Percentiles rank a stretch among this genome's conserved stretches.
Conservation (phyloP, 2,797 vertebrate genomes). For the Distichodus sexfasciatus region DNA sequence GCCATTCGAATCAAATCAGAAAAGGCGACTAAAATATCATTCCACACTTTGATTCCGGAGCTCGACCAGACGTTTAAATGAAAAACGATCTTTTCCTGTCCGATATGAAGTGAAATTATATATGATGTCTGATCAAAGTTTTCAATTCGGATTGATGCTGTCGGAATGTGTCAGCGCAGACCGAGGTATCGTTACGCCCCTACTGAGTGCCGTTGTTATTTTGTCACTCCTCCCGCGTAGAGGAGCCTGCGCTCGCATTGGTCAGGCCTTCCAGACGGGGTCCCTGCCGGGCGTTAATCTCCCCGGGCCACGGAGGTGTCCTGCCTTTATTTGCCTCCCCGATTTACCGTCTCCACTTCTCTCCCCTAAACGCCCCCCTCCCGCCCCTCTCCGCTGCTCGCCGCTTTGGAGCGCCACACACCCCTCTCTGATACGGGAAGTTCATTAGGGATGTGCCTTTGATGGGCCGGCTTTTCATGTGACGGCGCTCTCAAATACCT, state of each 20-base stretch:
- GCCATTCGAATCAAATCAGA: no score
- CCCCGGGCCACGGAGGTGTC: conserved; percentile 75
- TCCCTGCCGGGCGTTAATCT: conserved; percentile 84
- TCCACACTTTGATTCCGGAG: no score
- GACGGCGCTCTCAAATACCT: conserved; percentile 99
- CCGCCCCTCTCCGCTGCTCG: no score
- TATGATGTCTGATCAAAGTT: no score
- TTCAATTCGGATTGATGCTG: no score
- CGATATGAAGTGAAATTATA: no score
- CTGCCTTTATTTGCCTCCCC: conserved; percentile 44
- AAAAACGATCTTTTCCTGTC: no score
- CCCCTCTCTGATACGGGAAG: conserved; percentile 94
- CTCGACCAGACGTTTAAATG: no score
- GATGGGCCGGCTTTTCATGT: conserved; percentile 96
- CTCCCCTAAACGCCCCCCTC: no score
- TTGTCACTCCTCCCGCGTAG: conserved; percentile 19
- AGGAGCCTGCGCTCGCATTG: conserved; percentile 61
- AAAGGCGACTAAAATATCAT: no score
- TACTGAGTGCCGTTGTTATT: conserved; percentile 9
- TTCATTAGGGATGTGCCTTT: conserved; percentile 99
- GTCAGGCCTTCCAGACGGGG: conserved; percentile 66
- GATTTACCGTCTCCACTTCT: conserved; percentile 47
- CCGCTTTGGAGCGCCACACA: conserved; percentile 56
- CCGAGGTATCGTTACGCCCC: no score
- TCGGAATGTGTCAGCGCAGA: no score